Evolutionary conservation across 2,888 invertebrate genomes (phyloP).

Genomic region (Philhelius pedissequus): DNA sequence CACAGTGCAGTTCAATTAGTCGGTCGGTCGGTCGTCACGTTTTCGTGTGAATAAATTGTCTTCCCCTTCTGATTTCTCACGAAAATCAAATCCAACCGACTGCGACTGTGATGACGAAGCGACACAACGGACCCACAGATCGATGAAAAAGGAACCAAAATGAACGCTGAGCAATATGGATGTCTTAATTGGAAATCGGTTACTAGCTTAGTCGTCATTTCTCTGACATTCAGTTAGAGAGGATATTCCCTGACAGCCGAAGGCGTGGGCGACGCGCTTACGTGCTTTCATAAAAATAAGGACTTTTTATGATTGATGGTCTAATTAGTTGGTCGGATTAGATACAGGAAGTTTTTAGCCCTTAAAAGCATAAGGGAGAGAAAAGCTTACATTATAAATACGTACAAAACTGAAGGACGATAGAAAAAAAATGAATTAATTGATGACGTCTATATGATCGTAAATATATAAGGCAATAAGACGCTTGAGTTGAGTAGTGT

Average conservation of each 20-base stretch:
- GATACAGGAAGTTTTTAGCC: neutral
- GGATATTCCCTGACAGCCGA: too few relatives aligned
- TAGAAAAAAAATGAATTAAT: neutral
- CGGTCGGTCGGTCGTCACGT: neutral
- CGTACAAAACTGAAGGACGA: neutral
- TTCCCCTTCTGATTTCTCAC: neutral
- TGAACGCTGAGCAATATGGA: constrained; percentile 8
- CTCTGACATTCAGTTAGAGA: constrained; percentile 12
- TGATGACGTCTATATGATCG: neutral
- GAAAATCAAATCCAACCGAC: neutral
- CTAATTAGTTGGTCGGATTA: constrained; percentile 19
- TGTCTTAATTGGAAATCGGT: constrained; percentile 38
- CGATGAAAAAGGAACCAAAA: constrained; percentile 1
- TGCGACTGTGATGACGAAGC: neutral
- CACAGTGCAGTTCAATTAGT: neutral
- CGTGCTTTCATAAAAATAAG: too few relatives aligned
- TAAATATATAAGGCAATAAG: constrained; percentile 11
- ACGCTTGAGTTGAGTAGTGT: neutral
- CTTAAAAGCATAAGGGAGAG: neutral
- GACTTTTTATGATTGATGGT: constrained; percentile 28
- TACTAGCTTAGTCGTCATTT: constrained; percentile 32
- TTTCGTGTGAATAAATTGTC: neutral
- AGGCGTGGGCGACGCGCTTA: neutral
- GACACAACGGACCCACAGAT: neutral
- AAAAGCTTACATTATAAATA: neutral